These are phyloP conservation scores for Tryphoninae sp. DNA, from an alignment of 2,888 invertebrate species.

Conservation along the genomic window DNA sequence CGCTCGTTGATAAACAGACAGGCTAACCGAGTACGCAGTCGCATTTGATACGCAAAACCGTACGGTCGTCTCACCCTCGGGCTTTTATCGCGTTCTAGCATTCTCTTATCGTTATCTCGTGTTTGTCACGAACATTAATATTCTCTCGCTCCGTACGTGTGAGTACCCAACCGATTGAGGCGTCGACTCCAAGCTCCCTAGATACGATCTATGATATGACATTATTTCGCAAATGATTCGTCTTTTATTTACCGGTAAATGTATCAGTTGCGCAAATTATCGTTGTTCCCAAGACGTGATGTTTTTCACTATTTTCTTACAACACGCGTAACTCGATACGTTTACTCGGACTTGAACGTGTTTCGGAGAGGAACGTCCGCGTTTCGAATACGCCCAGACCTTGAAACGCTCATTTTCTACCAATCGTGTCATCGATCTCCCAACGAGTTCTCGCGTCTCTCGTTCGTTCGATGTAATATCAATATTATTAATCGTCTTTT, in stretches of 20 bases:
- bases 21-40: conserved; percentile 1
- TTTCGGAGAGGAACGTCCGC: too few relatives aligned
- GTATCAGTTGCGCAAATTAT: conserved; percentile 22
- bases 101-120: conserved; percentile 67
- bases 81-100: conserved; percentile 45
- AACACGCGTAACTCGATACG: not conserved
- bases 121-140: conserved; percentile 71
- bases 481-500: too few relatives aligned
- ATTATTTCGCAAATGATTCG: conserved; percentile 59
- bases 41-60: conserved; percentile 11
- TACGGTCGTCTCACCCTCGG: conserved; percentile 32
- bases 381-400: not conserved
- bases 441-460: not conserved
- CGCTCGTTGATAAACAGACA: not conserved
- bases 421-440: not conserved
- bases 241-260: not conserved
- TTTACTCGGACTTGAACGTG: too few relatives aligned
- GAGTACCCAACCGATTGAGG: conserved; percentile 31
- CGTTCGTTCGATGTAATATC: not conserved
- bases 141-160: conserved; percentile 59
- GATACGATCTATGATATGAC: conserved; percentile 67
- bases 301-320: not conserved
- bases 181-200: conserved; percentile 66
- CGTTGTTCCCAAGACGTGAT: not conserved
- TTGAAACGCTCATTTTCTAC: conserved; percentile 4